Evolutionary conservation across 2,113 vertebrate species (phyloP), one percentile per base, ranked within the genome.

Genomic region (Sisor rabdophorus): DNA sequence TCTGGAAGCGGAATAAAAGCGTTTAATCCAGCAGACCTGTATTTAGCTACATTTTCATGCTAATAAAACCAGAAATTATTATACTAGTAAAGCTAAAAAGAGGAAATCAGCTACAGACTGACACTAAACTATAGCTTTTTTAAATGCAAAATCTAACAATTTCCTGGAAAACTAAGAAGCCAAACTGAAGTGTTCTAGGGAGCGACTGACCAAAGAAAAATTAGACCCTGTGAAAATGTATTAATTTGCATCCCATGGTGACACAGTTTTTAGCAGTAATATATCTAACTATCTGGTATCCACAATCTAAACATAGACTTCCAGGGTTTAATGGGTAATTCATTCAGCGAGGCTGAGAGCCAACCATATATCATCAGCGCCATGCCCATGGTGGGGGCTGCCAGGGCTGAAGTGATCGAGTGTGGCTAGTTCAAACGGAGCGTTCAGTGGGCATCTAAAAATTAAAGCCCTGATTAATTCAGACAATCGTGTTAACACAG

Each of bases 61-160:
- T 89, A 91, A 91, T 91, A 89, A 91, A 91, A 89, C 86, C 81
- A 88, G 89, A 87, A 90, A 88, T 88, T 90, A 86, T 91, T 89
- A 88, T 88, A 90, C 87, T 68, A 24, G 12, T 88, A 87, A 79
- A 88, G 88, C 87, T 86, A 84, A 90, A 89, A 86, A 7, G 86
- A 90, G 86, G 85, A 89, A 92, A 87, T 89, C 87, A 85, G 86
- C 90, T 88, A 88, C 85, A 90, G 88, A 88, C 89, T 86, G 85
- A 88, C 87, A 87, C 87, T 86, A 87, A 88, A 87, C 87, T 86
- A 87, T 85, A 83, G 85, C 84, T 84, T 88, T 86, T 83, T 81
- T 85, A 86, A 85, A 30, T 30, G 16, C 22, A 63, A 16, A 64
- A 75, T 40, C 50, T 9, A 30, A 12, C 26, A 24, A 16, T 44